phyloP scores from a whole-genome alignment of 2,888 invertebrate genomes.

The Eurytoma adleriae region DNA sequence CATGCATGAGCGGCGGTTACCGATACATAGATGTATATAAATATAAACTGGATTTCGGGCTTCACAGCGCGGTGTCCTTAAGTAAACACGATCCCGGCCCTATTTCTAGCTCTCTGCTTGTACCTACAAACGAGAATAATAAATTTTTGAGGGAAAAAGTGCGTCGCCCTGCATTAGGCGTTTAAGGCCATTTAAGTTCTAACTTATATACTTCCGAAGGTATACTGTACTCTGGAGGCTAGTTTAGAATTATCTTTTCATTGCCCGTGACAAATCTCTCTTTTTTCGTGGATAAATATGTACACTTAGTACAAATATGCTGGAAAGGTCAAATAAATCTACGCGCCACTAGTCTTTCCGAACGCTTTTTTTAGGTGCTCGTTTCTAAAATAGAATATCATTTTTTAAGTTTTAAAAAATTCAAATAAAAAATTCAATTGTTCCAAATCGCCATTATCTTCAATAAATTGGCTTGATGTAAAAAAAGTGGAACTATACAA shows the following conservation, averaged over 20 bases:
- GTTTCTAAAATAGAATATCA: too few relatives aligned
- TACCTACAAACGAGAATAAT: constrained; percentile 27
- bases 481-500: background rate
- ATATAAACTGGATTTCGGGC: constrained; percentile 33
- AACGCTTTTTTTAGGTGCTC: too few relatives aligned
- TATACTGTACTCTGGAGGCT: background rate
- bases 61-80: constrained; percentile 21
- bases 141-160: constrained; percentile 24
- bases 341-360: too few relatives aligned
- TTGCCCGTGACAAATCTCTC: background rate
- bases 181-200: background rate
- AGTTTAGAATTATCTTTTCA: constrained; percentile 11
- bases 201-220: background rate
- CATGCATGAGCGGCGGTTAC: background rate
- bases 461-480: too few relatives aligned
- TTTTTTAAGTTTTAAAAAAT: too few relatives aligned
- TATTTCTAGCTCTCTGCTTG: constrained; percentile 29
- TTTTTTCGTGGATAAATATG: too few relatives aligned
- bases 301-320: too few relatives aligned
- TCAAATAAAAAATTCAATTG: too few relatives aligned
- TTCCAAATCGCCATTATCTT: too few relatives aligned
- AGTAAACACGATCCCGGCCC: constrained; percentile 31
- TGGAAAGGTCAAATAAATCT: too few relatives aligned
- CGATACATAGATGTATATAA: background rate
- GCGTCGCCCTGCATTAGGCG: background rate